Base-by-base conservation (phyloP, 2,888 invertebrate genomes). In the Eupithecia dodoneata region DNA sequence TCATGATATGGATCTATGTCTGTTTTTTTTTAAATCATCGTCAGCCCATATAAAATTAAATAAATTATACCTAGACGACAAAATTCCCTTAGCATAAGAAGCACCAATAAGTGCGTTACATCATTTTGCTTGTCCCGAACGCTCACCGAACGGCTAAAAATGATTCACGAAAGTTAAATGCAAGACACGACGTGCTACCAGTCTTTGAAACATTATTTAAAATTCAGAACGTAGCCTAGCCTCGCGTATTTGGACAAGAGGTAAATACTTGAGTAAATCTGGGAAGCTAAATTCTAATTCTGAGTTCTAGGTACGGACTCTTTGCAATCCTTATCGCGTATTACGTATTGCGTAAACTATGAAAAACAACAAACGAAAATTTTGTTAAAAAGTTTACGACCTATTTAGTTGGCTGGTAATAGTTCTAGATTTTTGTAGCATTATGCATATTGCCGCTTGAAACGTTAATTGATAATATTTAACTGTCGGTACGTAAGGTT, bases 101-200 rank as follows among this genome's bases (percentile, higher is more conserved):
- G 44, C 52, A 72, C 47, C 15, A 12, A 75, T 70, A 55, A 49
- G 70, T 73, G 65, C 77, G 79, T 82, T 81, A 81, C 77, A 79
- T 80, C 76, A 80, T 70, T 80, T 76, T 55, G 65, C 47, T 66
- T 69, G 70, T 73, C 10, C 9, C 73, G 72, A 66, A 69, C 42
- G 18, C 72, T 75, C 13, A 59, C 49, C 65, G 41, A 42, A 7
- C 66, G 7, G 15, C 13, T 70, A 75, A 69, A 55, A 18, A 13
- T 80, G 80, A 83, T 77, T 81, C 82, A 81, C 67, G 69, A 81
- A 76, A 81, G 76, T 79, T 81, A 63, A 77, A 83, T 83, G 78
- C 83, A 78, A 78, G 76, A 74, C 81, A 83, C 83, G 82, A 78
- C 78, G 71, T 76, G 79, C 80, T 79, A 78, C 79, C 78, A 79